phyloP scores from a whole-genome alignment of 1,140 invertebrate species.

The Limonius californicus region DNA sequence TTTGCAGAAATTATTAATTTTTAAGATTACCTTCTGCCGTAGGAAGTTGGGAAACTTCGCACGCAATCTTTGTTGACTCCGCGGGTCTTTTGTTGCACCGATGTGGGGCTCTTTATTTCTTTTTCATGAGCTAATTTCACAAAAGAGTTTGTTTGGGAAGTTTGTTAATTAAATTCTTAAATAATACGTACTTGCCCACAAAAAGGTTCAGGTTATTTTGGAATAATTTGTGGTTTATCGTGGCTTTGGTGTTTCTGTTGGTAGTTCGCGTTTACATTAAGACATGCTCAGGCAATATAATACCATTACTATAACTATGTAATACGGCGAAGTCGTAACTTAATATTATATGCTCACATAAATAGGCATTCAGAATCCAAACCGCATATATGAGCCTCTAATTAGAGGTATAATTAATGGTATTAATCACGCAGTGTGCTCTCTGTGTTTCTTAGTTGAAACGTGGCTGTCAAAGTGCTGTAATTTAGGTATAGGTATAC shows the following conservation, averaged over 20 bases:
- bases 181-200: constrained; percentile 2
- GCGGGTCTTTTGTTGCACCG: background rate
- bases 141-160: constrained; percentile 6
- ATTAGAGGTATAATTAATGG: constrained; percentile 17
- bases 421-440: constrained; percentile 10
- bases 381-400: constrained; percentile 12
- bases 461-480: constrained; percentile 15
- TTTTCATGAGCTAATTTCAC: constrained; percentile 10
- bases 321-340: background rate
- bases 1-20: constrained; percentile 5
- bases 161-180: constrained; percentile 11
- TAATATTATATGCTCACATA: constrained; percentile 4
- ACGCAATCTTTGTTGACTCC: constrained; percentile 5
- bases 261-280: background rate
- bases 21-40: background rate
- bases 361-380: constrained; percentile 8
- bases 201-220: background rate
- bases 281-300: background rate
- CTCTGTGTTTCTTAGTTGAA: constrained; percentile 10
- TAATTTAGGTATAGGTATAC: constrained; percentile 6
- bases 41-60: background rate
- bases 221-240: background rate
- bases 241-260: background rate
- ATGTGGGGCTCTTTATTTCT: background rate
- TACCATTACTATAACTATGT: background rate